Evolutionary conservation across 2,113 vertebrate genomes (phyloP), one percentile per base, ranked within the genome.

Genomic region (Chinchilla lanigera): DNA sequence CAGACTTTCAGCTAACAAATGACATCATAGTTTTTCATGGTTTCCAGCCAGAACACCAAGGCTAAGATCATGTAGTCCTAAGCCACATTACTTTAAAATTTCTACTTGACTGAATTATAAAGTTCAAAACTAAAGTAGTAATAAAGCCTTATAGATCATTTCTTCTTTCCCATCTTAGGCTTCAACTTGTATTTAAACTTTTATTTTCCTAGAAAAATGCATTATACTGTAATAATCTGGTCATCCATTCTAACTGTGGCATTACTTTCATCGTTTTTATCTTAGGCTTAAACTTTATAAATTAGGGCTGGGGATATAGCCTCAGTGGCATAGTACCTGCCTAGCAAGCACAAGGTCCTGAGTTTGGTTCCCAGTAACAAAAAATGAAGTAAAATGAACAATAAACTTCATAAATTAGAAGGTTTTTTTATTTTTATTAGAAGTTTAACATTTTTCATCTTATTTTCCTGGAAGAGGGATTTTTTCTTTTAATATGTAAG

Each of bases 181-280:
- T 93, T 87, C 38, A 71, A 81, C 54, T 77, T 86, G 50, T 78
- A 95, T 92, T 50, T 80, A 91, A 93, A 91, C 75, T 78, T 81
- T 28, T 73, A 88, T 60, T 97, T 87, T 44, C 35, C 75, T 87
- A 86, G 82, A 71, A 90, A 38, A 38, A 22, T 50, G 44, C 44
- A 61, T 54, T 89, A 44, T 89, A 24, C 35, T 41, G 54, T 52
- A 44, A 75, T 75, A 90, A 67, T 50, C 6, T 19, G 41, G 38
- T 73, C 60, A 90, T 69, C 10, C 44, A 90, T 63, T 90, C 77
- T 83, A 75, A 58, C 24, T 41, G 33, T 52, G 26, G 41, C 50
- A 78, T 33, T 82, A 83, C 67, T 77, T 86, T 83, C 10, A 69
- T 65, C 58, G 71, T 85, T 30, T 9, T 24, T 78, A 52, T 26